Percentiles rank a stretch among this genome's conserved stretches.
phyloP scores from a whole-genome alignment of 2,797 vertebrate genomes.

The Typhlichthys subterraneus region DNA sequence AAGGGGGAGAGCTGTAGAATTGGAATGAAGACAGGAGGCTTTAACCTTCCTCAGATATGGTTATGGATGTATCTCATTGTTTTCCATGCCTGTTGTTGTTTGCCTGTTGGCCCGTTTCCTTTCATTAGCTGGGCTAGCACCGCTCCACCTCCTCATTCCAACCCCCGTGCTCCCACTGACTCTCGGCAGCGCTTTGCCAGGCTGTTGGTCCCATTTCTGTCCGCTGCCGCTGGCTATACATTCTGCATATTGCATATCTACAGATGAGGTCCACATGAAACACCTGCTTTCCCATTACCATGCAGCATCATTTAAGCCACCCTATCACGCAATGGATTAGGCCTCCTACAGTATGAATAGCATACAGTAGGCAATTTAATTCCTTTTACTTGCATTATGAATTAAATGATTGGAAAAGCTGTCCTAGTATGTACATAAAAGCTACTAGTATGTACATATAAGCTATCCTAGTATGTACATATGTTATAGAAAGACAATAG shows the following conservation, averaged over 20 bases:
- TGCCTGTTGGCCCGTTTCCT: conserved; percentile 34
- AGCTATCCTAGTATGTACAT: too few species aligned
- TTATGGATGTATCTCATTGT: conserved; percentile 57
- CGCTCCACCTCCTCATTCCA: conserved; percentile 72
- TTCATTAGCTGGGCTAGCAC: conserved; percentile 58
- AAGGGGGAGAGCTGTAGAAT: conserved; percentile 32
- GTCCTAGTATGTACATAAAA: too few species aligned
- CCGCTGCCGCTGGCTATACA: conserved; percentile 65
- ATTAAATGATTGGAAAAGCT: too few species aligned
- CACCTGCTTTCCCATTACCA: conserved; percentile 58
- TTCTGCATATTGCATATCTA: conserved; percentile 71
- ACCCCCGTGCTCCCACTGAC: conserved; percentile 65
- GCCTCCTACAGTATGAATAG: too few species aligned
- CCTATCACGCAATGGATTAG: too few species aligned
- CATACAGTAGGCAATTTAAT: too few species aligned
- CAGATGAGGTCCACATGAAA: conserved; percentile 64
- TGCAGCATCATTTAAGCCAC: too few species aligned
- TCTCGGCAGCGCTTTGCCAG: conserved; percentile 74
- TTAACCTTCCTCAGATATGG: conserved; percentile 68
- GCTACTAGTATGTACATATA: too few species aligned
- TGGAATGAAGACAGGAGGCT: conserved; percentile 73
- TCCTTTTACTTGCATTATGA: too few species aligned
- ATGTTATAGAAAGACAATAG: conserved; percentile 1
- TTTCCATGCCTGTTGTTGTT: conserved; percentile 60
- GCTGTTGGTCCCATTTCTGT: conserved; percentile 78